These are phyloP conservation scores for Eupithecia abbreviata DNA, from an alignment of 2,888 invertebrate genomes.

Conservation along the genomic window DNA sequence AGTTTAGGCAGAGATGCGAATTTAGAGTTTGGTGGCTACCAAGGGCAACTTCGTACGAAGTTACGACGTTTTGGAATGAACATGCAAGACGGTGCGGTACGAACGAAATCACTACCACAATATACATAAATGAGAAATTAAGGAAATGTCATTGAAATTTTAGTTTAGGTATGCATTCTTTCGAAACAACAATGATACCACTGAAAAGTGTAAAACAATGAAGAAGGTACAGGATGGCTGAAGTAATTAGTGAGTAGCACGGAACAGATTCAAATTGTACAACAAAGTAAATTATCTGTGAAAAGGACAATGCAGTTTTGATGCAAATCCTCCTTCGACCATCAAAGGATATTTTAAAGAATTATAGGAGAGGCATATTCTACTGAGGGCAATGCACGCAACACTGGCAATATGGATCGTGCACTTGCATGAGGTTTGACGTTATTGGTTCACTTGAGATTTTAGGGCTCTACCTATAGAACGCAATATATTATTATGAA, in stretches of 20 bases:
- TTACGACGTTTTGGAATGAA: no score
- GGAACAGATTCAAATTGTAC: background rate
- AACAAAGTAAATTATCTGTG: background rate
- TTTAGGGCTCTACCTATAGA: background rate
- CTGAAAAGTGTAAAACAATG: background rate
- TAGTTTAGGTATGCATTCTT: background rate
- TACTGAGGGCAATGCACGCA: constrained; percentile 1
- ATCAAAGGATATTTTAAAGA: background rate
- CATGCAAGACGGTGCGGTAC: background rate
- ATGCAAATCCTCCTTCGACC: no score
- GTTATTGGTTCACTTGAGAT: background rate
- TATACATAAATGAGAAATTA: background rate
- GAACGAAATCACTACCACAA: background rate
- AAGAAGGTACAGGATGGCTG: background rate
- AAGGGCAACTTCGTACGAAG: no score
- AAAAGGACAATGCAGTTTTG: background rate
- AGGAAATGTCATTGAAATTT: background rate
- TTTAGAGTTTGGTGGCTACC: no score
- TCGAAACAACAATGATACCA: background rate
- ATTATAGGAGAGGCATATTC: background rate
- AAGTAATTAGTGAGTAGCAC: background rate
- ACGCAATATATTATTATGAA: background rate
- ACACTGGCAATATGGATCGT: background rate
- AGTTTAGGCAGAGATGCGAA: no score
- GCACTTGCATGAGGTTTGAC: background rate